A percentile compares a stretch with the other conserved stretches of the same genome.
Evolutionary conservation across 1,140 invertebrate species (phyloP).

Genomic region (Drosophila insularis): DNA sequence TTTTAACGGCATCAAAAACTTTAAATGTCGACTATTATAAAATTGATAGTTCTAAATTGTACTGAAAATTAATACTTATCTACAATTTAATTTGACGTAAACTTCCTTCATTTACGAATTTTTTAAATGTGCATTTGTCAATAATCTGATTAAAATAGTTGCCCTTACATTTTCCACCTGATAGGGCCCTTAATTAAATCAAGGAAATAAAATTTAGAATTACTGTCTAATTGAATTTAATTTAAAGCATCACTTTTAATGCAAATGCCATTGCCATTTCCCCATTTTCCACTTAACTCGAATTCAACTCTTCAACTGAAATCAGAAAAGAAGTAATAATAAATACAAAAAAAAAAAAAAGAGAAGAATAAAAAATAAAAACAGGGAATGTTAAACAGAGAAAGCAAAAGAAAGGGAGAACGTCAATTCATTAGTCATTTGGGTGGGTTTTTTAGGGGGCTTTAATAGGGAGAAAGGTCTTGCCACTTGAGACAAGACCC

Average conservation of each 20-base stretch:
- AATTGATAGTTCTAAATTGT: too few species aligned
- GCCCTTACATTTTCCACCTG: too few species aligned
- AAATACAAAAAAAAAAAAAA: background rate
- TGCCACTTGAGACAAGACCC: slow-evolving; percentile 68
- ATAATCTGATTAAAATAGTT: too few species aligned
- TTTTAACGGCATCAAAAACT: too few species aligned
- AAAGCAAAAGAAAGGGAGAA: background rate
- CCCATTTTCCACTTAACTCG: background rate
- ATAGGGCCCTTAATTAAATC: too few species aligned
- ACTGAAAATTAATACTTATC: too few species aligned
- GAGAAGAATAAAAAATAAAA: background rate
- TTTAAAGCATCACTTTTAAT: background rate
- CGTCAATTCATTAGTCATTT: slow-evolving; percentile 63
- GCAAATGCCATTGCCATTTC: background rate
- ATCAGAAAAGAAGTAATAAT: background rate
- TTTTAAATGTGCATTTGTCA: too few species aligned
- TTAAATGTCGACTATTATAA: too few species aligned
- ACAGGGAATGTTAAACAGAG: background rate
- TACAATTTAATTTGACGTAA: too few species aligned
- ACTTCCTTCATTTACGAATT: too few species aligned
- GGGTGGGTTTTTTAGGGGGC: background rate
- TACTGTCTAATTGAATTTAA: slow-evolving; percentile 6
- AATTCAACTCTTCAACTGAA: background rate
- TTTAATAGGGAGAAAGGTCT: slow-evolving; percentile 35
- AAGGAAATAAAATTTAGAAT: background rate